phyloP scores from a whole-genome alignment of 1,140 invertebrate genomes.

The Hycleus phaleratus region DNA sequence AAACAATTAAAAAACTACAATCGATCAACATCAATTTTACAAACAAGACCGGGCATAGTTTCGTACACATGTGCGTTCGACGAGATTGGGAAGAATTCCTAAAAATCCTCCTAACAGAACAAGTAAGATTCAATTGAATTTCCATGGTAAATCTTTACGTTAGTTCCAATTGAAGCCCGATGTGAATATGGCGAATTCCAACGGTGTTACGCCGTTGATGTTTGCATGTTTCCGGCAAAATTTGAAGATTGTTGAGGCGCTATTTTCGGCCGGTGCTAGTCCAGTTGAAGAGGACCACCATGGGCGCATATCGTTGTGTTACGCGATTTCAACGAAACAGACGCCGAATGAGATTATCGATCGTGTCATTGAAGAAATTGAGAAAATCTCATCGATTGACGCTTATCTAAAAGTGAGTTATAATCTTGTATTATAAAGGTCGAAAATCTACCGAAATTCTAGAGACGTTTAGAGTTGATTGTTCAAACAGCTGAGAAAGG shows the following conservation, averaged over 20 bases:
- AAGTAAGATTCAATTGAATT: slow-evolving; percentile 8
- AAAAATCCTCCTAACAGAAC: slow-evolving; percentile 25
- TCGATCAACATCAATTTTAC: slow-evolving; percentile 31
- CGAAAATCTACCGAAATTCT: too few species aligned
- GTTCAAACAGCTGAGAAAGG: slow-evolving; percentile 10
- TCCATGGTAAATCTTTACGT: too few species aligned
- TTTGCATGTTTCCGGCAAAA: slow-evolving; percentile 34
- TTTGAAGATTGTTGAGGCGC: slow-evolving; percentile 23
- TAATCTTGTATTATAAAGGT: too few species aligned
- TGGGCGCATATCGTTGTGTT: slow-evolving; percentile 37
- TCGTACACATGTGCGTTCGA: slow-evolving; percentile 36
- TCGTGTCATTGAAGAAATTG: neutral
- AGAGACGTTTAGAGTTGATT: slow-evolving; percentile 1
- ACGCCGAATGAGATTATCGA: neutral
- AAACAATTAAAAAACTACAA: slow-evolving; percentile 19
- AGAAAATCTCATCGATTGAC: neutral
- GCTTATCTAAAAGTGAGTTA: neutral
- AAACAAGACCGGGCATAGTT: slow-evolving; percentile 34
- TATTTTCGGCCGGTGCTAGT: slow-evolving; percentile 28
- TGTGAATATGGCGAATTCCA: slow-evolving; percentile 30
- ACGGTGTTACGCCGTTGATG: slow-evolving; percentile 38
- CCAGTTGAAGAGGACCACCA: slow-evolving; percentile 32
- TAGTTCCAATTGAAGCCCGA: slow-evolving; percentile 21
- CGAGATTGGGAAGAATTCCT: slow-evolving; percentile 36
- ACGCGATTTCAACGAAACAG: slow-evolving; percentile 27